Base-by-base conservation (phyloP, 2,888 invertebrate species). In the Calameuta pallipes region DNA sequence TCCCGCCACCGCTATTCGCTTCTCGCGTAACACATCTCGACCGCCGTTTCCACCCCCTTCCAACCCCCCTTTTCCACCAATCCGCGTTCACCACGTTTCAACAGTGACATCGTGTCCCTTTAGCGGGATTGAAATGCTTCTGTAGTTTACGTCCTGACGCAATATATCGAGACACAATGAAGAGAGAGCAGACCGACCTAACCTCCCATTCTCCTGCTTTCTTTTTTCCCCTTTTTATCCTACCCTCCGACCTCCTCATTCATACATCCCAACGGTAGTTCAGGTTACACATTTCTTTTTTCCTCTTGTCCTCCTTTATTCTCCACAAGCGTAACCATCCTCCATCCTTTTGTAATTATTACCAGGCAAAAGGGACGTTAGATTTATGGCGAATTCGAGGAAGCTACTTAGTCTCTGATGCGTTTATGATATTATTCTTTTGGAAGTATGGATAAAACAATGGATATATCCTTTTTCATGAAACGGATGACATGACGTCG, bases 81-180 rank as follows among this genome's bases (percentile, higher is more conserved):
- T 37, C 3, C 37, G 37, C 37, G 13, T 37, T 33, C 23, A 13
- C 31, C 11, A 33, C 71, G 70, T 70, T 70, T 70, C 35, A 71
- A 15, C 33, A 37, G n/a, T 71, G 37, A 33, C 35, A 31, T 76
- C 73, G 73, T 76, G 71, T n/a, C 15, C 37, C 76, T 23, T 37
- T 36, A 31, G 71, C 71, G 4, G 71, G 76, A 76, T 76, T 23
- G 37, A 73, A 35, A 35, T 4, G 31, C 15, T 11, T 70, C 15
- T 70, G 70, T 33, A 33, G 70, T 33, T 12, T 15, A 15, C 70
- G 70, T 15, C 70, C 31, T 70, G 70, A 11, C 15, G 31, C 15
- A 70, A 70, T 70, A 70, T 70, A 70, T 70, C 30, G n/a, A 70
- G 70, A 13, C 13, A 70, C 30, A 70, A 70, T 70, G 70, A 30